These are phyloP conservation scores for Caenorhabditis afra DNA, from an alignment of 2,888 invertebrate genomes.

Conservation along the genomic window DNA sequence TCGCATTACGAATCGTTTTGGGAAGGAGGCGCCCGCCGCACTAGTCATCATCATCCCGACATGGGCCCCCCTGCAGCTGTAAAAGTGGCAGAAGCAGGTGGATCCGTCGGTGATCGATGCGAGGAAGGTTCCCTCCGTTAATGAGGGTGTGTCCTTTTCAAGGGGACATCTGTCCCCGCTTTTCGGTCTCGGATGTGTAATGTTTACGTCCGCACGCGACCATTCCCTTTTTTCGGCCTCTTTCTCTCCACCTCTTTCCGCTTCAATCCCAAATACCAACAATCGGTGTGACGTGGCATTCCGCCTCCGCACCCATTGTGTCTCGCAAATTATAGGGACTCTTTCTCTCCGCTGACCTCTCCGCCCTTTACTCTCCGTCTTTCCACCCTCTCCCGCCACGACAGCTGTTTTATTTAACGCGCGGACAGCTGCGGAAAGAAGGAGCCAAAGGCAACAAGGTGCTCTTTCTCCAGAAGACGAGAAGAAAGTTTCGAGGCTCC, in stretches of 20 bases:
- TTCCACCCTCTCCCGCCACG: constrained; percentile 27
- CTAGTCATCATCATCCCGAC: constrained; percentile 12
- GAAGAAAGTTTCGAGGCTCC: constrained; percentile 43
- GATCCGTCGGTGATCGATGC: constrained; percentile 9
- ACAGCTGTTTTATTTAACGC: constrained; percentile 45
- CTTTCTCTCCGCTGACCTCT: constrained; percentile 39
- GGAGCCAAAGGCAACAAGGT: constrained; percentile 15
- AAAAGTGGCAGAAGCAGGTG: constrained; percentile 10
- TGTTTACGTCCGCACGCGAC: constrained; percentile 38
- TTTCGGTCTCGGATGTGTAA: constrained; percentile 14
- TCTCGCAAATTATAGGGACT: constrained; percentile 38
- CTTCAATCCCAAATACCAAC: constrained; percentile 14
- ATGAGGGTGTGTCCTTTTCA: constrained; percentile 31
- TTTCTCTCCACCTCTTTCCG: background rate
- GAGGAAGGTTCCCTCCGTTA: background rate
- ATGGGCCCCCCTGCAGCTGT: background rate
- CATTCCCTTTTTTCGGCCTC: background rate
- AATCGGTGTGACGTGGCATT: constrained; percentile 20
- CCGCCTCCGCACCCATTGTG: constrained; percentile 11
- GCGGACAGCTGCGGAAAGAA: constrained; percentile 33
- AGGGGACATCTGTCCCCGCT: constrained; percentile 35
- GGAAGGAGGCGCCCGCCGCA: no score
- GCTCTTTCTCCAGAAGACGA: constrained; percentile 12
- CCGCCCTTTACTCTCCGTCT: constrained; percentile 21
- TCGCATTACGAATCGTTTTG: constrained; percentile 15